Percentiles rank a stretch among this genome's conserved stretches.
Conservation (phyloP, 2,797 vertebrate species). For the Amblyraja radiata region DNA sequence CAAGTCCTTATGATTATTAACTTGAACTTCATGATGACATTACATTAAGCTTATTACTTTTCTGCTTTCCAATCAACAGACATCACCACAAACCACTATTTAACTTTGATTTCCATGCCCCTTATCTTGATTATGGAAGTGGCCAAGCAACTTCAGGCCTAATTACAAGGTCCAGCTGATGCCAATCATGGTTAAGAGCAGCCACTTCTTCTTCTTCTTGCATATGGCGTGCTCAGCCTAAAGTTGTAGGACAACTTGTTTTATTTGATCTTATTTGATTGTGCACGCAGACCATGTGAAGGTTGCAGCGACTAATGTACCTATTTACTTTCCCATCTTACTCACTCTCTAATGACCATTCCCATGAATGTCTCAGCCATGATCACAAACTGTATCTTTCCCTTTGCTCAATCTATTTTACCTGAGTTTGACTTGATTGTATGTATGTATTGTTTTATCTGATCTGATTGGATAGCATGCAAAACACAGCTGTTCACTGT, state of each 20-base stretch:
- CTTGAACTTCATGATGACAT: neutral
- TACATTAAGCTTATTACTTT: conserved; percentile 19
- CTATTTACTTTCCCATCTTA: neutral
- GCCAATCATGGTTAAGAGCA: neutral
- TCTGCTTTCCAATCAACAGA: conserved; percentile 10
- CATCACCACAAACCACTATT: neutral
- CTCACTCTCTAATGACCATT: neutral
- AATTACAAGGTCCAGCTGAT: neutral
- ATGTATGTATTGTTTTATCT: too few species aligned
- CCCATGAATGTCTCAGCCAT: neutral
- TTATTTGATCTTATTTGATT: too few species aligned
- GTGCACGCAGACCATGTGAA: too few species aligned
- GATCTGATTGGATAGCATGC: too few species aligned
- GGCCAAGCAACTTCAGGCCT: neutral
- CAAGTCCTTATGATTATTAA: neutral
- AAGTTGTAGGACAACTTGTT: too few species aligned
- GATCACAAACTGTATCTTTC: neutral
- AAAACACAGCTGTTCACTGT: too few species aligned
- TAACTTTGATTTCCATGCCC: neutral
- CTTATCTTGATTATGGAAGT: neutral
- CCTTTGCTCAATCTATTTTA: too few species aligned
- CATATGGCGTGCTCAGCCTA: too few species aligned
- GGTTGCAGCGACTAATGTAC: neutral
- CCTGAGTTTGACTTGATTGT: too few species aligned
- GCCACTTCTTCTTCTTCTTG: neutral